Conservation (phyloP, 1,140 invertebrate species). For the Paracyclopina nana region DNA sequence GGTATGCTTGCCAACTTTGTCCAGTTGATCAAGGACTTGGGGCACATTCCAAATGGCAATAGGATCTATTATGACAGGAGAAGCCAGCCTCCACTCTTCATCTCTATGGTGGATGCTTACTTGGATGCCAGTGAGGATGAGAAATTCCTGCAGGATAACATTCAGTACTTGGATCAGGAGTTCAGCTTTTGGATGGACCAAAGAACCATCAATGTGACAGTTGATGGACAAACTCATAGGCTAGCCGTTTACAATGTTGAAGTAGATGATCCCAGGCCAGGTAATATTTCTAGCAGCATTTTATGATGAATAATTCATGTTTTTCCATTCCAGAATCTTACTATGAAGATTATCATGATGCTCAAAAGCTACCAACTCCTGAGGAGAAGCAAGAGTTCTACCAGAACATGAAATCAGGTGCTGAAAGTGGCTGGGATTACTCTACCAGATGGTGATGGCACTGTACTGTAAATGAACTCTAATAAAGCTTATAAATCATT, state of each 20-base stretch:
- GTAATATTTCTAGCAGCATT: neutral
- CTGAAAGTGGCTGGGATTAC: constrained; percentile 89
- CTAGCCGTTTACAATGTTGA: neutral
- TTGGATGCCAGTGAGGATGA: neutral
- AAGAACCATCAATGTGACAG: constrained; percentile 24
- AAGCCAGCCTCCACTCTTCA: constrained; percentile 50
- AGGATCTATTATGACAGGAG: constrained; percentile 60
- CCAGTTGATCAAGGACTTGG: constrained; percentile 48
- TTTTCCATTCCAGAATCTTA: constrained; percentile 41
- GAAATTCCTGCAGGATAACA: constrained; percentile 27
- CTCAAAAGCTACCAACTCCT: constrained; percentile 30
- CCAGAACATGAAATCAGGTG: constrained; percentile 60
- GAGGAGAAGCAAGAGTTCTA: constrained; percentile 52
- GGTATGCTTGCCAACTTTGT: constrained; percentile 66
- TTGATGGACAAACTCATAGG: neutral
- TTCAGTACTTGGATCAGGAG: constrained; percentile 54
- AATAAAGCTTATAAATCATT: neutral
- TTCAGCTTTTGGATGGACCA: constrained; percentile 34
- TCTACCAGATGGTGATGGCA: constrained; percentile 58
- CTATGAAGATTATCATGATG: constrained; percentile 34
- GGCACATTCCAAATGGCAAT: constrained; percentile 73
- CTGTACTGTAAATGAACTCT: neutral
- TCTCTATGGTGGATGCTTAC: constrained; percentile 6
- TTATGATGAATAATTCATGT: neutral
- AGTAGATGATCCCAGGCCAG: neutral